phyloP scores from a whole-genome alignment of 2,113 vertebrate genomes.

The Chionis minor region DNA sequence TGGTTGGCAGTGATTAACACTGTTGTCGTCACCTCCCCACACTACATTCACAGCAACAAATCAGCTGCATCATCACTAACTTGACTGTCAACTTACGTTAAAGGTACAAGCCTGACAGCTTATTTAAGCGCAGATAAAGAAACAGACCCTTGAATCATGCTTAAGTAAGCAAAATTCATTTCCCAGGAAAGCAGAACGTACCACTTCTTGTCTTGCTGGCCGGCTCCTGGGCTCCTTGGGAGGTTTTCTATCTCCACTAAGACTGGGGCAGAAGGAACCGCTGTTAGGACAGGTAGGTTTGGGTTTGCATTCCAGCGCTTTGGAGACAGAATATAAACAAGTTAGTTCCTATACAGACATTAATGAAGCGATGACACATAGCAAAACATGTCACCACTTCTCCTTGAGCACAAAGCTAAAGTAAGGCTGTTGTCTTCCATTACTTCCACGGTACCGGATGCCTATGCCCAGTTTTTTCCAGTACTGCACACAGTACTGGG shows the following conservation, averaged over 20 bases:
- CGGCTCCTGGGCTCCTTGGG: constrained; percentile 81
- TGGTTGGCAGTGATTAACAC: neutral
- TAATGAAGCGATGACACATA: neutral
- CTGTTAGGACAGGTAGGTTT: constrained; percentile 51
- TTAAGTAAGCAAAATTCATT: constrained; percentile 18
- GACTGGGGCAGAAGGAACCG: constrained; percentile 71
- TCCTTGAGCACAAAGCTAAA: neutral
- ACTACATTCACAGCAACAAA: neutral
- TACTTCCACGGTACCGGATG: neutral
- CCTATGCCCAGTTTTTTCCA: neutral
- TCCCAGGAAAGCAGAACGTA: constrained; percentile 67
- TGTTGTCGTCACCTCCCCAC: neutral
- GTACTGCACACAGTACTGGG: neutral
- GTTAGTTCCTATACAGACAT: neutral
- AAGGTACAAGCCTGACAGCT: constrained; percentile 45
- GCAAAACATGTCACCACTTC: neutral
- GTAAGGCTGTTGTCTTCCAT: neutral
- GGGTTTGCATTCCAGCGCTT: constrained; percentile 74
- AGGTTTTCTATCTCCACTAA: constrained; percentile 88
- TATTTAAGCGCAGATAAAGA: constrained; percentile 42
- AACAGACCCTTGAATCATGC: neutral
- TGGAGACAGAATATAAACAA: constrained; percentile 63
- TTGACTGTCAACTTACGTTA: neutral
- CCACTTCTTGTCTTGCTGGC: constrained; percentile 86
- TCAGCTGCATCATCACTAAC: neutral